These are phyloP conservation scores for Bujurquina vittata DNA, from an alignment of 2,113 vertebrate genomes.

Conservation along the genomic window DNA sequence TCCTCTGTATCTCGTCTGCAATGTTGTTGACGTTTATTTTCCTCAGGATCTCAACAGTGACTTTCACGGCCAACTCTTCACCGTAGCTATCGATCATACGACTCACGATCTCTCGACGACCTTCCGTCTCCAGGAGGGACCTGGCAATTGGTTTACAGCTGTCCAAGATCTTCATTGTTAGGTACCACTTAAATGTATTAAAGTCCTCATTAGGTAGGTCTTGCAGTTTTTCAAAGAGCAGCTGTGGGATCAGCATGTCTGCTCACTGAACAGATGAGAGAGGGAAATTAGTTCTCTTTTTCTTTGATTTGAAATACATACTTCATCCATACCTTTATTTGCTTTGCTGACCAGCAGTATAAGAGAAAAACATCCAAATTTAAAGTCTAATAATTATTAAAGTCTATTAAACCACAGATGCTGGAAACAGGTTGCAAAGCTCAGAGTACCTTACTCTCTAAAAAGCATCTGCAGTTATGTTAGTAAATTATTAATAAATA, in stretches of 20 bases:
- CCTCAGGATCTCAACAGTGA: slow-evolving; percentile 25
- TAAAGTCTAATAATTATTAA: not conserved
- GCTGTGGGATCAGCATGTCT: not conserved
- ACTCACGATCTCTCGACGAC: fast-evolving
- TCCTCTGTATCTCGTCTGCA: not conserved
- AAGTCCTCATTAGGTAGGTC: fast-evolving
- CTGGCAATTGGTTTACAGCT: not conserved
- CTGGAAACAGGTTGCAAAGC: too few species aligned
- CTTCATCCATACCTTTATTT: not conserved
- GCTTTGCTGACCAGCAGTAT: not conserved
- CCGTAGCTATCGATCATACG: not conserved
- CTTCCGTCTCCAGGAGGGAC: not conserved
- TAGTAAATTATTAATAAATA: too few species aligned
- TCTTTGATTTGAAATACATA: not conserved
- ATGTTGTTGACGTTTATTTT: not conserved
- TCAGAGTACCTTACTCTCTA: too few species aligned
- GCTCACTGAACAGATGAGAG: slow-evolving; percentile 1
- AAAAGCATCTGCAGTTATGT: too few species aligned
- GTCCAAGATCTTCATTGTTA: fast-evolving
- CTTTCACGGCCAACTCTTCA: not conserved
- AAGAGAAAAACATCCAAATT: not conserved
- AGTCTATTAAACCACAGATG: too few species aligned
- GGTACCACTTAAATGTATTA: slow-evolving; percentile 4
- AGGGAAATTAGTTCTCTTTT: not conserved
- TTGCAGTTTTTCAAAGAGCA: slow-evolving; percentile 35